Evolutionary conservation across 1,140 invertebrate species (phyloP).

Genomic region (Euborellia annulipes): DNA sequence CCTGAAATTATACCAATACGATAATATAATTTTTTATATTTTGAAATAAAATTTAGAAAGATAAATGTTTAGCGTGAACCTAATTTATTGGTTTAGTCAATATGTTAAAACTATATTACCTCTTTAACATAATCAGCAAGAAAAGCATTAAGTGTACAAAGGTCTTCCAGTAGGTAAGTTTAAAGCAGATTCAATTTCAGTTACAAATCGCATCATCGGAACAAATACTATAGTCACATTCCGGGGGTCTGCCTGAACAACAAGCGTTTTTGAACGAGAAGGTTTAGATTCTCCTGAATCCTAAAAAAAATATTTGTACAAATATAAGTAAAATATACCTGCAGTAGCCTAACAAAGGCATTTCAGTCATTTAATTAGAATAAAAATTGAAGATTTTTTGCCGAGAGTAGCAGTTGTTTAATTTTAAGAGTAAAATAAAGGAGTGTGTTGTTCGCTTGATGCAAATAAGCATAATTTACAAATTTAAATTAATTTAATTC

Average conservation of each 20-base stretch:
- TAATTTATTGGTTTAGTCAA: constrained; percentile 19
- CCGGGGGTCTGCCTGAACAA: constrained; percentile 54
- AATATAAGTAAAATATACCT: neutral
- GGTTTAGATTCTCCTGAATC: neutral
- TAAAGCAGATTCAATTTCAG: constrained; percentile 55
- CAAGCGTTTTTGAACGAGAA: constrained; percentile 31
- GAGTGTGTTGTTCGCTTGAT: no score
- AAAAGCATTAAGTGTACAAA: constrained; percentile 54
- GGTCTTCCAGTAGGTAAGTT: constrained; percentile 39
- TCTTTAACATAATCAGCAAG: constrained; percentile 60
- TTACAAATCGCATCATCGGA: constrained; percentile 54
- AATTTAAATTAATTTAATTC: no score
- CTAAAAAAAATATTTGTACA: neutral
- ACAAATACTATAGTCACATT: constrained; percentile 63
- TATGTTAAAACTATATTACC: constrained; percentile 30
- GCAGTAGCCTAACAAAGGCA: neutral
- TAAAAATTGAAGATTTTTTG: neutral
- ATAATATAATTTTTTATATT: neutral
- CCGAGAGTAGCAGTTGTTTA: no score
- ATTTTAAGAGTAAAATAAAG: no score
- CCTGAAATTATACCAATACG: no score
- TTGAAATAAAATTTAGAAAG: neutral
- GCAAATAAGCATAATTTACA: no score
- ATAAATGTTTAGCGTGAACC: neutral
- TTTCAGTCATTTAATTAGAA: constrained; percentile 1